Conservation (phyloP, 2,888 invertebrate species). For the Lymantria dispar region DNA sequence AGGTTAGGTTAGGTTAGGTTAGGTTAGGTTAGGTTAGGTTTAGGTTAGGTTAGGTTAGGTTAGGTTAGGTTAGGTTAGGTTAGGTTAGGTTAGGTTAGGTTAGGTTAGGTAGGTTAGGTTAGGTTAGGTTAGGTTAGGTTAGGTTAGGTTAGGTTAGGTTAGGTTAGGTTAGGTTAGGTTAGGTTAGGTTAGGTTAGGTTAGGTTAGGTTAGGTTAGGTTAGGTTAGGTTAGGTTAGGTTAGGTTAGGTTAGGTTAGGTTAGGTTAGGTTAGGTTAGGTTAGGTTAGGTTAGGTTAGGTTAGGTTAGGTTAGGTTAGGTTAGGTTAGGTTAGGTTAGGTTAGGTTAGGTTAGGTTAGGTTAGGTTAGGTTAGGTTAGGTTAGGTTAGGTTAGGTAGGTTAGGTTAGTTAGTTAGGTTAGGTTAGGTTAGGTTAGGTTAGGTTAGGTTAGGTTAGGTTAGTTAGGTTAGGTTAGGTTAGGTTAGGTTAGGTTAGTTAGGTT, state of each 20-base stretch:
- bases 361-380: slow-evolving; percentile 47
- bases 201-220: slow-evolving; percentile 6
- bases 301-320: no score
- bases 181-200: slow-evolving; percentile 1
- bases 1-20: slow-evolving; percentile 19
- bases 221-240: slow-evolving; percentile 6
- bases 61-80: slow-evolving; percentile 20
- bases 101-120: slow-evolving; percentile 14
- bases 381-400: slow-evolving; percentile 16
- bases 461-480: slow-evolving; percentile 22
- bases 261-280: neutral
- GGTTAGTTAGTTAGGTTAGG: slow-evolving; percentile 21
- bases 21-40: slow-evolving; percentile 18
- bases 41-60: slow-evolving; percentile 19
- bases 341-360: slow-evolving; percentile 1
- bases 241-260: slow-evolving; percentile 13
- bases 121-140: neutral
- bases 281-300: no score
- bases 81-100: slow-evolving; percentile 18
- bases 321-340: slow-evolving; percentile 7
- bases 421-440: neutral
- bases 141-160: neutral
- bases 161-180: slow-evolving; percentile 2
- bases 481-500: slow-evolving; percentile 17
- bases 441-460: slow-evolving; percentile 19